A percentile compares a stretch with the other conserved stretches of the same genome.
These are phyloP conservation scores for Nomada flava DNA, from an alignment of 2,888 invertebrate genomes.

Conservation along the genomic window DNA sequence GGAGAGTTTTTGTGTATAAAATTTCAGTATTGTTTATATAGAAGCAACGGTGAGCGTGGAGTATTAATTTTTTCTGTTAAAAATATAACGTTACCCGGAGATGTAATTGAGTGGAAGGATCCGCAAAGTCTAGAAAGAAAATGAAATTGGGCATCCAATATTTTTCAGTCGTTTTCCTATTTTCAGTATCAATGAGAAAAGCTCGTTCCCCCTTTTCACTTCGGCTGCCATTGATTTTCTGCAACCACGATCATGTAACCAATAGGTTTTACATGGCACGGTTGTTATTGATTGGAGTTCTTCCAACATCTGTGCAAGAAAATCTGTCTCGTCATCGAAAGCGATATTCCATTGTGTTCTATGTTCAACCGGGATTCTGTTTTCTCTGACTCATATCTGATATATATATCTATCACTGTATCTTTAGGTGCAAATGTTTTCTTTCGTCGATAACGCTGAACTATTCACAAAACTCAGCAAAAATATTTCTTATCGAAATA, in stretches of 20 bases:
- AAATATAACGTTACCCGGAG: too few relatives aligned
- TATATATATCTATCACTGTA: not conserved
- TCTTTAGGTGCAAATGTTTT: not conserved
- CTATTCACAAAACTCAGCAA: too few relatives aligned
- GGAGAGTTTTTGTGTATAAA: too few relatives aligned
- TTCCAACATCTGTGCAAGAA: not conserved
- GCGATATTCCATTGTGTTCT: constrained; percentile 19
- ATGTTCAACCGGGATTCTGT: not conserved
- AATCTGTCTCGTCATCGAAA: constrained; percentile 2
- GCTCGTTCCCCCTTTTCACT: not conserved
- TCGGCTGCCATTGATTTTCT: not conserved
- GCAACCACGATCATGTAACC: not conserved
- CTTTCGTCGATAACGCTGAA: not conserved
- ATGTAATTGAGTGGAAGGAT: too few relatives aligned
- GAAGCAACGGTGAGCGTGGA: too few relatives aligned
- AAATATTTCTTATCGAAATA: too few relatives aligned
- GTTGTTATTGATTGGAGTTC: constrained; percentile 22
- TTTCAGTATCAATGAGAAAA: not conserved
- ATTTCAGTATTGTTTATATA: too few relatives aligned
- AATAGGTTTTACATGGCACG: constrained; percentile 1
- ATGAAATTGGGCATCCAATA: too few relatives aligned
- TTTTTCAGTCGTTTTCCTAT: not conserved
- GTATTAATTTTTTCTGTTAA: too few relatives aligned
- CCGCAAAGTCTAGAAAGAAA: too few relatives aligned
- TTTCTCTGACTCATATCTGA: not conserved